Evolutionary conservation across 2,888 invertebrate species (phyloP).

Genomic region (Trachelus iudaicus): DNA sequence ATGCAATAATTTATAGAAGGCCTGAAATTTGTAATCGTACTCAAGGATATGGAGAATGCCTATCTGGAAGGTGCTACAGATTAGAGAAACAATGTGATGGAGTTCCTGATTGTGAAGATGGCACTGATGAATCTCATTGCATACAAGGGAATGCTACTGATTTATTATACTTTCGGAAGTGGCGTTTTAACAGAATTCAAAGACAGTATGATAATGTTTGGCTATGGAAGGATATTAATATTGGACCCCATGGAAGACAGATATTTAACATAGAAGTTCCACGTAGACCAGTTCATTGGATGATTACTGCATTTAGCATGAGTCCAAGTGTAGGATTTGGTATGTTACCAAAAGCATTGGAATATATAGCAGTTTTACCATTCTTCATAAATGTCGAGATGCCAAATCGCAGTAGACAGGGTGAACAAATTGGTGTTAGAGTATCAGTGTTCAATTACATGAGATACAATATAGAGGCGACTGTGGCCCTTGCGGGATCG

Average conservation of each 20-base stretch:
- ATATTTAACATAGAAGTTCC: slow-evolving; percentile 91
- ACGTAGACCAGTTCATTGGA: slow-evolving; percentile 88
- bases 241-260: slow-evolving; percentile 89
- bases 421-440: slow-evolving; percentile 93
- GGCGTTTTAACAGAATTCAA: slow-evolving; percentile 88
- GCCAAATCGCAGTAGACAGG: slow-evolving; percentile 84
- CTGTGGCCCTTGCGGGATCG: slow-evolving; percentile 87
- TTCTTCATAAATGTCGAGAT: slow-evolving; percentile 97
- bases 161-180: slow-evolving; percentile 79
- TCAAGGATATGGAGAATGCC: slow-evolving; percentile 81
- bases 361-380: slow-evolving; percentile 90
- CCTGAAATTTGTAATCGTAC: slow-evolving; percentile 78
- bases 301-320: slow-evolving; percentile 92
- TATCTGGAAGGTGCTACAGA: slow-evolving; percentile 84
- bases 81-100: slow-evolving; percentile 83
- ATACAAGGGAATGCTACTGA: slow-evolving; percentile 75
- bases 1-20: slow-evolving; percentile 81
- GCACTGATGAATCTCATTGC: slow-evolving; percentile 84
- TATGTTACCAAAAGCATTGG: slow-evolving; percentile 82
- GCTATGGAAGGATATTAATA: slow-evolving; percentile 95
- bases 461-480: slow-evolving; percentile 84
- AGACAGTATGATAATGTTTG: slow-evolving; percentile 95
- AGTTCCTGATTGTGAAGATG: slow-evolving; percentile 81
- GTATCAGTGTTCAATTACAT: slow-evolving; percentile 96
- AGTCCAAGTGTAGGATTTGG: slow-evolving; percentile 89